These are phyloP conservation scores for Gallinago paraguaiae DNA, from an alignment of 2,113 vertebrate species.

Conservation along the genomic window DNA sequence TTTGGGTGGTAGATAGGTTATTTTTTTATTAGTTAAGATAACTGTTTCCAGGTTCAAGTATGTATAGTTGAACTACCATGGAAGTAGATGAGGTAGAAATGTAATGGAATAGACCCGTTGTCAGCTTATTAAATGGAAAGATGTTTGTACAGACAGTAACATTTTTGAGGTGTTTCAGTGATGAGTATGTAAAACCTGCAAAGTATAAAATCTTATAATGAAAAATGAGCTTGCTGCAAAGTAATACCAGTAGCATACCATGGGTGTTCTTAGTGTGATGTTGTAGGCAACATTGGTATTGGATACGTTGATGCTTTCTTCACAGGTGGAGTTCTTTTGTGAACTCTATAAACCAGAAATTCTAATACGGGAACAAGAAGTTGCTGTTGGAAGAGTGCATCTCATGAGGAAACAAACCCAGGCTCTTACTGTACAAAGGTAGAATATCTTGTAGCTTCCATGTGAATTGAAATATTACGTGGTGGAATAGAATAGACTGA, in stretches of 20 bases:
- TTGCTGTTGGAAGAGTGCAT: constrained; percentile 83
- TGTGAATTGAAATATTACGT: neutral
- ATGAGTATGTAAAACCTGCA: neutral
- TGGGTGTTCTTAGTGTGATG: neutral
- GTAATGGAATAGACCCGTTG: neutral
- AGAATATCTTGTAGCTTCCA: neutral
- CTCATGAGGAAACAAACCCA: constrained; percentile 82
- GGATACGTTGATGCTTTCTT: neutral
- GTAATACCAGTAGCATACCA: neutral
- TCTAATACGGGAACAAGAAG: constrained; percentile 82
- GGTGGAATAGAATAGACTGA: neutral
- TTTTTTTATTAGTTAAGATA: neutral
- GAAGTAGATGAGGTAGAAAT: neutral
- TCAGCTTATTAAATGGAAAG: neutral
- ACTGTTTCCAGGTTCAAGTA: neutral
- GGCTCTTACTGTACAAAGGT: constrained; percentile 80
- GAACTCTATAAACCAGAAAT: constrained; percentile 92
- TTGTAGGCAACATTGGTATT: neutral
- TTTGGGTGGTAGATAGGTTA: neutral
- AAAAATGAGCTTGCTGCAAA: neutral
- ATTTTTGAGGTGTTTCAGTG: neutral
- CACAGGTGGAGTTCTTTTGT: constrained; percentile 89
- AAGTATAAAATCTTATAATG: neutral
- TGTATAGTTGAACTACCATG: neutral
- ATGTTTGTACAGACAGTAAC: neutral